These are phyloP conservation scores for Paragorgia papillata DNA, from an alignment of 92 coral and sea anemone genomes.

Conservation along the genomic window DNA sequence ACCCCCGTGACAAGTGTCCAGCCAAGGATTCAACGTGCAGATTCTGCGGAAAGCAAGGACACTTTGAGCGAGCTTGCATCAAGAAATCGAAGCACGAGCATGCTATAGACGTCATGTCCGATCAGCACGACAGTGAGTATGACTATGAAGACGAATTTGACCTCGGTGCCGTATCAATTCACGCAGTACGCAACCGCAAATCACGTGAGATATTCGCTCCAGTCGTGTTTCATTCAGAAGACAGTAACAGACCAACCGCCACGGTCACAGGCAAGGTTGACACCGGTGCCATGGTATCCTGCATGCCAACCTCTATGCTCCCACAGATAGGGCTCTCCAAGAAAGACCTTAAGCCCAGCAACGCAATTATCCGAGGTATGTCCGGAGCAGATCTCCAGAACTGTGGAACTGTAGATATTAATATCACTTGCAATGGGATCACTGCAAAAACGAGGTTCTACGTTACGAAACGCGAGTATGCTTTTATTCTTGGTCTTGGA, in stretches of 20 bases:
- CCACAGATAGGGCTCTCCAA: conserved; percentile 50
- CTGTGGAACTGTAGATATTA: conserved; percentile 56
- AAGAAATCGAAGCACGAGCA: conserved; percentile 46
- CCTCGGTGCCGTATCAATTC: conserved; percentile 48
- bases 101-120: conserved; percentile 53
- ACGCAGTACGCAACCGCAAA: conserved; percentile 31
- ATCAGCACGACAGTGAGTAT: too few species aligned
- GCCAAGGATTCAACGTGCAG: conserved; percentile 63
- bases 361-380: conserved; percentile 54
- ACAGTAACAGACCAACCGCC: too few species aligned
- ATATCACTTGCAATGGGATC: conserved; percentile 57
- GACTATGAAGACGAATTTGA: too few species aligned
- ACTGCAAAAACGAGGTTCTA: conserved; percentile 62
- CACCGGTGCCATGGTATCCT: too few species aligned
- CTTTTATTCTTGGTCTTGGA: conserved; percentile 69
- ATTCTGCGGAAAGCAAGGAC: too few species aligned
- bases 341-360: conserved; percentile 52
- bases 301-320: too few species aligned
- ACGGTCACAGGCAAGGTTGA: too few species aligned
- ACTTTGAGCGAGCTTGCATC: too few species aligned
- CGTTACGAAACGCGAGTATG: conserved; percentile 59
- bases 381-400: too few species aligned
- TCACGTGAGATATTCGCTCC: too few species aligned
- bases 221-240: too few species aligned
- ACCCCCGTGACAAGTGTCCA: conserved; percentile 58